Conservation (phyloP, 1,140 invertebrate genomes). For the Drosophila rufa region DNA sequence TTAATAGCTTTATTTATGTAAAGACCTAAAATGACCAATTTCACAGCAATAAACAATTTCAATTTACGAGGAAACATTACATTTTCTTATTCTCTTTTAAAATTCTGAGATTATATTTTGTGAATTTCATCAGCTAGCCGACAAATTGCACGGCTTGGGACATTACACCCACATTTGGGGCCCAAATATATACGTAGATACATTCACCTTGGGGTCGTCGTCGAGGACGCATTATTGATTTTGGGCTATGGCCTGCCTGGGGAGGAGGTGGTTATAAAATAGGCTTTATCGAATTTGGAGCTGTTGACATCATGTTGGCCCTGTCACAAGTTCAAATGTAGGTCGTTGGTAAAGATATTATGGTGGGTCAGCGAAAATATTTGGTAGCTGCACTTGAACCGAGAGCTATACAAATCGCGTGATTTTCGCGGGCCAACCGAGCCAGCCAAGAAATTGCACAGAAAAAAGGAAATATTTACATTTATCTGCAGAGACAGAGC, state of each 20-base stretch:
- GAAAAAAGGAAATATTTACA: constrained; percentile 46
- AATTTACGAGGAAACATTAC: background rate
- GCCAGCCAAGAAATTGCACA: constrained; percentile 43
- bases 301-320: constrained; percentile 50
- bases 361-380: constrained; percentile 67
- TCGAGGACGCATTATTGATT: constrained; percentile 66
- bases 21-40: constrained; percentile 8
- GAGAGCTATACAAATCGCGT: constrained; percentile 58
- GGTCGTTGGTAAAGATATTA: constrained; percentile 49
- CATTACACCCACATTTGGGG: constrained; percentile 10
- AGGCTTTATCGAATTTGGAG: constrained; percentile 43
- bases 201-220: constrained; percentile 51
- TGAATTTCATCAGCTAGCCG: constrained; percentile 20
- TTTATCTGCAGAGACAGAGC: constrained; percentile 5
- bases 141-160: constrained; percentile 16
- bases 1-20: background rate
- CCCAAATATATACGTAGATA: constrained; percentile 23
- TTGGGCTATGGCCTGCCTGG: constrained; percentile 17
- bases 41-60: background rate
- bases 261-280: background rate
- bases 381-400: constrained; percentile 64
- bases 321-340: constrained; percentile 77
- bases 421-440: constrained; percentile 59
- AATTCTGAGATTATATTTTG: no score
- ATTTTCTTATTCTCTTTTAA: background rate